Percentiles rank a stretch among this genome's conserved stretches.
Evolutionary conservation across 2,797 vertebrate species (phyloP).

Genomic region (Chaunax sp.): DNA sequence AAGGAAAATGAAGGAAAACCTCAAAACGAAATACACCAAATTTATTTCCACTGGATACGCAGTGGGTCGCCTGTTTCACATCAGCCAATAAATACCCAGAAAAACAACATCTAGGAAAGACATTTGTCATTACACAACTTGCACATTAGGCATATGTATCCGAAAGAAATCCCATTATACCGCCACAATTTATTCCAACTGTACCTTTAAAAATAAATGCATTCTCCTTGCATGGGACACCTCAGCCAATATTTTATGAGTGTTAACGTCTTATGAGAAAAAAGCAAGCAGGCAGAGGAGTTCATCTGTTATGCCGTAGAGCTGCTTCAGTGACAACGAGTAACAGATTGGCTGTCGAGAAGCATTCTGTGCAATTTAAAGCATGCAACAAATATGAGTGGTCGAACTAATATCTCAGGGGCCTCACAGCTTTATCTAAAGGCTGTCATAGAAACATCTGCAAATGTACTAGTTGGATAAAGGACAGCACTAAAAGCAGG

Average conservation of each 20-base stretch:
- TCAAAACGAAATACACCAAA: not conserved
- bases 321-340: constrained; percentile 32
- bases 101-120: too few species aligned
- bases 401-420: constrained; percentile 18
- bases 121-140: too few species aligned
- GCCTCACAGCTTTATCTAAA: constrained; percentile 8
- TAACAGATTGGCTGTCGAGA: constrained; percentile 39
- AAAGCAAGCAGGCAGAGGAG: constrained; percentile 9
- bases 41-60: not conserved
- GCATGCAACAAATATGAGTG: constrained; percentile 33
- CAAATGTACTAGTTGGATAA: constrained; percentile 11
- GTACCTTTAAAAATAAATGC: too few species aligned
- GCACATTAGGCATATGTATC: too few species aligned
- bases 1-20: not conserved
- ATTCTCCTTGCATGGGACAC: constrained; percentile 11
- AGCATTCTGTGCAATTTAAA: constrained; percentile 29
- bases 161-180: too few species aligned
- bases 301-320: constrained; percentile 19
- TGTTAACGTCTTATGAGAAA: constrained; percentile 8
- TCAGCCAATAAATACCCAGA: not conserved
- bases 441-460: constrained; percentile 28
- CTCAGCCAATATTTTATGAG: constrained; percentile 2
- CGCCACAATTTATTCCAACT: too few species aligned
- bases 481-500: not conserved
- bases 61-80: not conserved